phyloP scores from a whole-genome alignment of 2,113 vertebrate genomes.

The Paratilapia polleni region DNA sequence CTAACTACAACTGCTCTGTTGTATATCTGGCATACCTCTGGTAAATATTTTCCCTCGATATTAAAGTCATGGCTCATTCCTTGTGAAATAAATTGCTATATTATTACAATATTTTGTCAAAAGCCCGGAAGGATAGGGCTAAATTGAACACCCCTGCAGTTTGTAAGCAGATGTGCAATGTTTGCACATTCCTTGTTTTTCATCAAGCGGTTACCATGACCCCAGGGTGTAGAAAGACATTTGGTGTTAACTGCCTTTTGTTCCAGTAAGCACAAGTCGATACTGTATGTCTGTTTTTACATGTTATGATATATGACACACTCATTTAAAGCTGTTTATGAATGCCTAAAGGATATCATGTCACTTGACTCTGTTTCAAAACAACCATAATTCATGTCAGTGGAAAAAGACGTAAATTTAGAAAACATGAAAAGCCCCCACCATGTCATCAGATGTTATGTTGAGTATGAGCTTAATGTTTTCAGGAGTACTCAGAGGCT shows the following conservation, averaged over 20 bases:
- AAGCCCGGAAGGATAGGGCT: constrained; percentile 51
- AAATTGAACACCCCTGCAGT: constrained; percentile 51
- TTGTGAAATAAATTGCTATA: constrained; percentile 44
- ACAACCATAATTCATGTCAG: background rate
- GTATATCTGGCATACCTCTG: constrained; percentile 5
- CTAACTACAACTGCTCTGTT: background rate
- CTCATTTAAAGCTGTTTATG: background rate
- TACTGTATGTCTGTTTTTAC: constrained; percentile 27
- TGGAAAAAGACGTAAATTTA: background rate
- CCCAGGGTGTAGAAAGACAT: constrained; percentile 45
- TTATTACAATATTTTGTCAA: constrained; percentile 56
- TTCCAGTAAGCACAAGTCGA: constrained; percentile 45
- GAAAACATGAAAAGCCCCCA: background rate
- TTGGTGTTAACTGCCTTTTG: constrained; percentile 52
- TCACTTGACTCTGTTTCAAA: background rate
- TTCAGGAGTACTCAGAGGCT: background rate
- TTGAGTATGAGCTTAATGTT: background rate
- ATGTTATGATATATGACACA: constrained; percentile 18
- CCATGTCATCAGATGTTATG: background rate
- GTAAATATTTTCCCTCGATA: constrained; percentile 25
- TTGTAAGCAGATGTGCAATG: constrained; percentile 60
- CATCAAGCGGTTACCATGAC: constrained; percentile 49
- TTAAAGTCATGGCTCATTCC: constrained; percentile 67
- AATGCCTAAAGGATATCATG: background rate
- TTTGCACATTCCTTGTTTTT: constrained; percentile 53